phyloP scores from a whole-genome alignment of 2,113 vertebrate species.

The Oplegnathus fasciatus region DNA sequence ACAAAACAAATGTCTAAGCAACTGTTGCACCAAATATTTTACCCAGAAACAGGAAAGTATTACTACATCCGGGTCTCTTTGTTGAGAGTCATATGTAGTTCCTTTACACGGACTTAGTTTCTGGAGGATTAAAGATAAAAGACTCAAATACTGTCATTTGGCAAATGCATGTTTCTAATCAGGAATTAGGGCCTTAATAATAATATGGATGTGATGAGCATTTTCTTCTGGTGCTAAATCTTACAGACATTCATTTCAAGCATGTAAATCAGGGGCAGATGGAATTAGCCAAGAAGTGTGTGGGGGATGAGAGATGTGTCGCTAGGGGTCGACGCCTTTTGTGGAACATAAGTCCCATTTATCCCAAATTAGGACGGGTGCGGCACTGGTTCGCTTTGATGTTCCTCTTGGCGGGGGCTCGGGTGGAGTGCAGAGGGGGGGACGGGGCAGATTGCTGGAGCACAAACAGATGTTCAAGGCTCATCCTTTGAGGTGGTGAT shows the following conservation, averaged over 20 bases:
- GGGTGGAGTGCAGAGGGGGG: conserved; percentile 32
- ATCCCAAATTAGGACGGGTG: conserved; percentile 81
- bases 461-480: conserved; percentile 79
- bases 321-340: conserved; percentile 77
- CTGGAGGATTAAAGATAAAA: conserved; percentile 79
- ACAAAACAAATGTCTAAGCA: background rate
- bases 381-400: conserved; percentile 79
- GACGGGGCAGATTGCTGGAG: conserved; percentile 47
- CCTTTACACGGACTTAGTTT: conserved; percentile 28
- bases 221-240: conserved; percentile 70
- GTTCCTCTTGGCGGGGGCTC: conserved; percentile 69
- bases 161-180: conserved; percentile 76
- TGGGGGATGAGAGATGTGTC: conserved; percentile 73
- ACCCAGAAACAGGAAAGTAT: conserved; percentile 8
- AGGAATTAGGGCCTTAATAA: conserved; percentile 73
- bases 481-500: conserved; percentile 75
- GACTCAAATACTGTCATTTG: conserved; percentile 72
- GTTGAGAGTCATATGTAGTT: conserved; percentile 34
- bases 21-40: background rate
- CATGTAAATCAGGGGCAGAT: conserved; percentile 81
- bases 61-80: background rate
- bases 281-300: conserved; percentile 75
- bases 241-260: conserved; percentile 70
- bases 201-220: conserved; percentile 68
- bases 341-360: conserved; percentile 84